Base-by-base conservation (phyloP, 2,888 invertebrate genomes). In the Orchesellides sinensis region DNA sequence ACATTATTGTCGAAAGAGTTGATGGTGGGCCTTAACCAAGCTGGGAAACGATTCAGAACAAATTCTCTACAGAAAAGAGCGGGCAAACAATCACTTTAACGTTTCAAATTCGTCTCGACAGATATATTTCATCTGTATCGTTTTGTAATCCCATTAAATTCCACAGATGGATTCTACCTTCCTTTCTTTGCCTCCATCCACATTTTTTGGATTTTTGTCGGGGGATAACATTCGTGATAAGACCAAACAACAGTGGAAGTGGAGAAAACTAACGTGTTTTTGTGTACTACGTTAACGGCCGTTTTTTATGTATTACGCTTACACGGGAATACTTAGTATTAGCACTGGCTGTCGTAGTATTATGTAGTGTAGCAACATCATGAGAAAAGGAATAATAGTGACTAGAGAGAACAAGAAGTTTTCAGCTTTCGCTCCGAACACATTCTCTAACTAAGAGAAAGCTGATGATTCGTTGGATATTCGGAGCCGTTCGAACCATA, bases 401-500 rank as follows among this genome's bases (percentile, higher is more conserved):
- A 75, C 75, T 75, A 75, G 32, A 61, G 40, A 40, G 6, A 40
- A 56, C 1, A 23, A 56, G 25, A 6, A 47, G 47, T n/a, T 75
- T 75, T 68, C 68, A 77, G 77, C 68, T 77, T 77, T 77, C 77
- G 77, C 77, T 77, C 77, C 77, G 47, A 68, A 68, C 68, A 68
- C 66, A 77, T 65, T 75, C 52, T 61, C 78, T 49, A 69, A 25
- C 35, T 59, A 59, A 45, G 61, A 40, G 32, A 61, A 70, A 79
- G 79, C 70, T 70, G 79, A 79, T 79, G 47, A 56, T 63, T 79
- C 79, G 79, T 79, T 29, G 19, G 45, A 65, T 65, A 56, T 54
- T 79, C 79, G 79, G 79, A 47, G 32, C 29, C 35, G 29, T 17
- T 79, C 79, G 79, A 65, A 72, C 45, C 19, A 52, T 29, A 5